phyloP scores from a whole-genome alignment of 2,888 invertebrate species.

The Trissolcus japonicus region DNA sequence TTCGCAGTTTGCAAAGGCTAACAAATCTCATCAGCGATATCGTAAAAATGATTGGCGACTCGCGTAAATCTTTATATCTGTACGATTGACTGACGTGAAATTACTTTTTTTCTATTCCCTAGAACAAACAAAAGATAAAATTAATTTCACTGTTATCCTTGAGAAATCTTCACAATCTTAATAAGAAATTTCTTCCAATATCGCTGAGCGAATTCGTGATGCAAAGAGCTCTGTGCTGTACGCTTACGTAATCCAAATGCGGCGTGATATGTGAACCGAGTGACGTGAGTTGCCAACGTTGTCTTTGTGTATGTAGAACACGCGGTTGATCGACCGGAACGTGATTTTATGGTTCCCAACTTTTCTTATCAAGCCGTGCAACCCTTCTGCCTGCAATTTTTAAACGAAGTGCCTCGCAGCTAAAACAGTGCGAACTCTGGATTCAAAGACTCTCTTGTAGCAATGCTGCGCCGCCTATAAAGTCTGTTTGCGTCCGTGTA shows the following conservation, averaged over 20 bases:
- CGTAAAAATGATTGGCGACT: slow-evolving; percentile 6
- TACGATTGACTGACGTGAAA: slow-evolving; percentile 8
- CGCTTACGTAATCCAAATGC: slow-evolving; percentile 65
- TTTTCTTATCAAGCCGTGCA: slow-evolving; percentile 51
- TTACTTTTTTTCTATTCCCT: slow-evolving; percentile 1
- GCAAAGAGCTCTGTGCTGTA: slow-evolving; percentile 46
- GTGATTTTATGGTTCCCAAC: slow-evolving; percentile 55
- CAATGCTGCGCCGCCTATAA: slow-evolving; percentile 26
- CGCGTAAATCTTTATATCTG: slow-evolving; percentile 2
- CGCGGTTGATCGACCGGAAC: slow-evolving; percentile 62
- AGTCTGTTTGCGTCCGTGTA: slow-evolving; percentile 39
- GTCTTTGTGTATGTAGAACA: slow-evolving; percentile 60
- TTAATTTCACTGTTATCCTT: slow-evolving; percentile 39
- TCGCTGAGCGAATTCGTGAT: slow-evolving; percentile 48
- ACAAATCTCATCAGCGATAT: not conserved
- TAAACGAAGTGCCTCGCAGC: slow-evolving; percentile 25
- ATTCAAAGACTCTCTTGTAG: slow-evolving; percentile 37
- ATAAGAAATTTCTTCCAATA: slow-evolving; percentile 52
- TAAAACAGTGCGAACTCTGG: slow-evolving; percentile 36
- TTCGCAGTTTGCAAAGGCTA: not conserved
- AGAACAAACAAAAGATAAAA: slow-evolving; percentile 24
- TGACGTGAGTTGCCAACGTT: slow-evolving; percentile 65
- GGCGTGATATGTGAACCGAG: slow-evolving; percentile 59
- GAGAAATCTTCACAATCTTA: slow-evolving; percentile 45
- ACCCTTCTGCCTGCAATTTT: slow-evolving; percentile 44